These are phyloP conservation scores for Liopterus haemorrhoidalis DNA, from an alignment of 2,888 invertebrate genomes.

Conservation along the genomic window DNA sequence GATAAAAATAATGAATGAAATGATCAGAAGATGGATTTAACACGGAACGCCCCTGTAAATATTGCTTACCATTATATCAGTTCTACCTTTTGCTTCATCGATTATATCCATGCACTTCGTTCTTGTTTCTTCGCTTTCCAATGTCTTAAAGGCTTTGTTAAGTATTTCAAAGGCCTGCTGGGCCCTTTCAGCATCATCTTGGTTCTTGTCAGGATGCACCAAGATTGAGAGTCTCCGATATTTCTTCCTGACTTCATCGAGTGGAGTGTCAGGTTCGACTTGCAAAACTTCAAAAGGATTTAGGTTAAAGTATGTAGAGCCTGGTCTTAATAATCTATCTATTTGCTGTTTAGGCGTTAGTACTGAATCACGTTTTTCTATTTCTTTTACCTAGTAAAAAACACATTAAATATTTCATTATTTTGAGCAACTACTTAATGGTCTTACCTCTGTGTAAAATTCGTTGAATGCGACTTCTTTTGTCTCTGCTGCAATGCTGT, in stretches of 20 bases:
- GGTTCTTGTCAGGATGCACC: conserved; percentile 99
- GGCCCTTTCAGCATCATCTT: conserved; percentile 89
- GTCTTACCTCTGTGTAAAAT: conserved; percentile 74
- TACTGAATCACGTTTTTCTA: conserved; percentile 94
- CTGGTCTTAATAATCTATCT: conserved; percentile 88
- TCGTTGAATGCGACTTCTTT: conserved; percentile 71
- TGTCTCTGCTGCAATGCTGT: conserved; percentile 29
- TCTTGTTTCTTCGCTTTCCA: conserved; percentile 91
- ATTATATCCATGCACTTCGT: conserved; percentile 93
- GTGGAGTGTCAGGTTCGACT: conserved; percentile 79
- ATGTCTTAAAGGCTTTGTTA: conserved; percentile 89
- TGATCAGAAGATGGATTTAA: conserved; percentile 7
- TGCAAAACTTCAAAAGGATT: conserved; percentile 93
- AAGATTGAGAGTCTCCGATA: conserved; percentile 93
- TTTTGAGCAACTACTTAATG: conserved; percentile 6
- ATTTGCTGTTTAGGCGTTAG: conserved; percentile 96
- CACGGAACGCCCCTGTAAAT: conserved; percentile 1
- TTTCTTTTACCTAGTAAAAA: conserved; percentile 85
- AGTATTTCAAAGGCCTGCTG: conserved; percentile 90
- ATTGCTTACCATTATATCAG: conserved; percentile 77
- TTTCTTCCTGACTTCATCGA: conserved; percentile 94
- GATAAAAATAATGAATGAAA: background rate
- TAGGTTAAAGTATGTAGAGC: conserved; percentile 97
- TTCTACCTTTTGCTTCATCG: conserved; percentile 91
- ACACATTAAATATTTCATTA: conserved; percentile 9